A percentile compares a stretch with the other conserved stretches of the same genome.
Evolutionary conservation across 2,113 vertebrate genomes (phyloP).

Genomic region (Semnornis frantzii): DNA sequence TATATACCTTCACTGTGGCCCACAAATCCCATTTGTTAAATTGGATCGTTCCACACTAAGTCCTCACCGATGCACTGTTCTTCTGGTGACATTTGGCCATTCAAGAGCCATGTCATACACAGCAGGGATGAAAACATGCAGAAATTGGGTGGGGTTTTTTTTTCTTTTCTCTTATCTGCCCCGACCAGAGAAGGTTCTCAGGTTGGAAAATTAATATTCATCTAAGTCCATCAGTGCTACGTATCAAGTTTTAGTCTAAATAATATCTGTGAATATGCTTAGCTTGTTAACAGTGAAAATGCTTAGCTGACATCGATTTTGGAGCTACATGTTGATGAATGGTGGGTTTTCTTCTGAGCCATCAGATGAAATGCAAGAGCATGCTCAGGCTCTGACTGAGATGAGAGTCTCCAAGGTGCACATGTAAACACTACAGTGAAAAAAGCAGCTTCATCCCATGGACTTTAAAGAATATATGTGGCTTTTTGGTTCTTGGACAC

Average conservation of each 20-base stretch:
- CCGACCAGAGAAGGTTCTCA: not conserved
- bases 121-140: not conserved
- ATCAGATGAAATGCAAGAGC: conserved; percentile 21
- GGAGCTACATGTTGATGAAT: conserved; percentile 5
- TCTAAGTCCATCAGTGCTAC: not conserved
- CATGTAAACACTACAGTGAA: not conserved
- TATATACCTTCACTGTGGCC: not conserved
- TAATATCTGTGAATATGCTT: conserved; percentile 25
- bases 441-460: not conserved
- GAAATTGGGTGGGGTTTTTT: not conserved
- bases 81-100: not conserved
- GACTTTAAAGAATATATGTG: conserved; percentile 2
- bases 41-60: not conserved
- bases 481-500: conserved; percentile 9
- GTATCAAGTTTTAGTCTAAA: not conserved
- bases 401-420: conserved; percentile 42
- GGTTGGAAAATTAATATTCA: not conserved
- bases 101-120: not conserved
- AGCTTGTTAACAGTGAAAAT: not conserved
- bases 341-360: conserved; percentile 33
- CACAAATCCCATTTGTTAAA: not conserved
- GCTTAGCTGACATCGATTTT: conserved; percentile 17
- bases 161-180: not conserved
- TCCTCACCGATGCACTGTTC: not conserved
- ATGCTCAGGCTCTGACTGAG: conserved; percentile 5